phyloP scores from a whole-genome alignment of 2,113 vertebrate genomes.

The Pseudopipra pipra region DNA sequence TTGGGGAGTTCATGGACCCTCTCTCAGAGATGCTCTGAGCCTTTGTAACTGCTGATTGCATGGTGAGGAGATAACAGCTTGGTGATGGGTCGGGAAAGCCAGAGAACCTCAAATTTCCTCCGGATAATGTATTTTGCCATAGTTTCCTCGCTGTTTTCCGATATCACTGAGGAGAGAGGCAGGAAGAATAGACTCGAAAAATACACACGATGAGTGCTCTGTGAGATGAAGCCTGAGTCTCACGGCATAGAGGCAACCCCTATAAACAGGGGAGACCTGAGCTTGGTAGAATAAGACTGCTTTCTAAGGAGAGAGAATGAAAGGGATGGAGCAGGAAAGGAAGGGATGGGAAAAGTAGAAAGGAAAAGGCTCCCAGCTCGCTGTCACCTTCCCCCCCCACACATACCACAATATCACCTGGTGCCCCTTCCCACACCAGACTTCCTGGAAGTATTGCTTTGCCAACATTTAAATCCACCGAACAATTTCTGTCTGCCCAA shows the following conservation, averaged over 20 bases:
- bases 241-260: fast-evolving
- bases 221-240: neutral
- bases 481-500: neutral
- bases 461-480: neutral
- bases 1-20: neutral
- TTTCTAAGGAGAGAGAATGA: neutral
- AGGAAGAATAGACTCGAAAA: neutral
- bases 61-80: neutral
- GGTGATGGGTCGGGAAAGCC: neutral
- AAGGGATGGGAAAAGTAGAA: no score
- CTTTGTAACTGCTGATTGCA: neutral
- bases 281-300: neutral
- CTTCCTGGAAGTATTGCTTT: constrained; percentile 44
- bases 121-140: neutral
- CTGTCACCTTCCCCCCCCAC: neutral
- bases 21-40: neutral
- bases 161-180: neutral
- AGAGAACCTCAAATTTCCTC: neutral
- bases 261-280: neutral
- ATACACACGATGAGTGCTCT: neutral
- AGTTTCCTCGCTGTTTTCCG: neutral
- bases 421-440: neutral
- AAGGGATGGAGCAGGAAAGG: neutral
- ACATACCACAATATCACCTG: neutral
- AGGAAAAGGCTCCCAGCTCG: fast-evolving